Evolutionary conservation across 2,113 vertebrate genomes (phyloP), one percentile per base, ranked within the genome.

Genomic region (Neomonachus schauinslandi): DNA sequence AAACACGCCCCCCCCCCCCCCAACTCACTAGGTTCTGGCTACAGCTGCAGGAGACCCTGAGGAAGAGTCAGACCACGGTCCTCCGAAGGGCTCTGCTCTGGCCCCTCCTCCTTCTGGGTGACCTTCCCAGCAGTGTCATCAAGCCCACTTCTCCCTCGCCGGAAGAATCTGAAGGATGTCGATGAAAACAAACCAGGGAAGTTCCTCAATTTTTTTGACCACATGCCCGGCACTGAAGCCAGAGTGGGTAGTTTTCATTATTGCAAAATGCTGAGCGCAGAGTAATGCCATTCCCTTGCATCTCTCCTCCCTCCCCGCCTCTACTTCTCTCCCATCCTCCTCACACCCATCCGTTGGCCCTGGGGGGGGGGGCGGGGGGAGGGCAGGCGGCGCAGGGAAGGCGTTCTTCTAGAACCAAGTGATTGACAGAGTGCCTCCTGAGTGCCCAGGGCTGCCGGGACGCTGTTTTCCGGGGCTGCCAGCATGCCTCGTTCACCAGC

Each of bases 391-490:
- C 4, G 0, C 0, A 1, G 4, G 79, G 12, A n/a, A 28, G 33
- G 31, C 5, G 53, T 59, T n/a, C 84, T 85, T 76, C 89, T 16
- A 76, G 65, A 96, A 72, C 24, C 67, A 39, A 42, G 74, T 14
- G 22, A 85, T 4, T 74, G 82, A 53, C 5, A 3, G 61, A 53
- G 51, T 26, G 33, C 76, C 57, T 51, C 82, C 16, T 1, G 39
- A 46, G 42, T 26, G 4, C 63, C n/a, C 14, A 18, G 63, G 26
- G 67, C 72, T 36, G 80, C 76, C 69, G 53, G 95, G 83, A 67
- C 33, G 9, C 94, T 8, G 69, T 77, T 81, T 91, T 79, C 77
- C 90, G 97, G 63, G 93, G 69, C 76, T 11, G 51, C 19, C 22
- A 33, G 24, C 2, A 2, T 83, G 71, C 76, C 93, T 80, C 53